Percentiles rank a stretch among this genome's conserved stretches.
Conservation (phyloP, 2,888 invertebrate species). For the Argyra leucocephala region DNA sequence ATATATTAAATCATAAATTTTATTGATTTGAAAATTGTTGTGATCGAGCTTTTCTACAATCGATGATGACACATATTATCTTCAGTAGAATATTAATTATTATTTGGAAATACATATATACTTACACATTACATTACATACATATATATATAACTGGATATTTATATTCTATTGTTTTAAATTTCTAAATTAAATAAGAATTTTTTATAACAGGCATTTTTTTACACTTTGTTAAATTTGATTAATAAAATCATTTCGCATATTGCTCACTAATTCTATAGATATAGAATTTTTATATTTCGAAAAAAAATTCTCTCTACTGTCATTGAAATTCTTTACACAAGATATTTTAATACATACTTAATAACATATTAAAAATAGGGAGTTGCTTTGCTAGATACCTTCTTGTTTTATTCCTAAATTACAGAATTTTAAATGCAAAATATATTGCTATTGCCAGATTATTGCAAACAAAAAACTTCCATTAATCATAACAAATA, state of each 20-base stretch:
- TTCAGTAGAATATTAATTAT: neutral
- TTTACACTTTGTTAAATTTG: neutral
- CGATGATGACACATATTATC: constrained; percentile 3
- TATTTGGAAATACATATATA: neutral
- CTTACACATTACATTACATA: neutral
- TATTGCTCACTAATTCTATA: neutral
- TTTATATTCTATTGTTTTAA: neutral
- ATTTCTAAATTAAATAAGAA: neutral
- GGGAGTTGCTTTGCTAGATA: neutral
- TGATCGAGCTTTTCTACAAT: neutral
- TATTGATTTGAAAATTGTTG: neutral
- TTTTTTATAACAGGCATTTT: neutral
- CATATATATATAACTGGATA: neutral
- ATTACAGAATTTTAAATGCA: neutral
- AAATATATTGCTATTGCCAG: constrained; percentile 6
- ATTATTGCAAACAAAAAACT: constrained; percentile 4
- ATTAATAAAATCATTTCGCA: no score
- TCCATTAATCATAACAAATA: neutral
- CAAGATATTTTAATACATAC: no score
- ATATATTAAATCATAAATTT: neutral
- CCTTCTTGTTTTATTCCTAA: constrained; percentile 1
- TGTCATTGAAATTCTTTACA: no score
- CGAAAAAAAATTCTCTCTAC: neutral
- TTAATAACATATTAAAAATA: neutral
- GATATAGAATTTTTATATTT: neutral